A percentile compares a stretch with the other conserved stretches of the same genome.
phyloP scores from a whole-genome alignment of 23 tunicate genomes.

The Clavelina lepadiformis region DNA sequence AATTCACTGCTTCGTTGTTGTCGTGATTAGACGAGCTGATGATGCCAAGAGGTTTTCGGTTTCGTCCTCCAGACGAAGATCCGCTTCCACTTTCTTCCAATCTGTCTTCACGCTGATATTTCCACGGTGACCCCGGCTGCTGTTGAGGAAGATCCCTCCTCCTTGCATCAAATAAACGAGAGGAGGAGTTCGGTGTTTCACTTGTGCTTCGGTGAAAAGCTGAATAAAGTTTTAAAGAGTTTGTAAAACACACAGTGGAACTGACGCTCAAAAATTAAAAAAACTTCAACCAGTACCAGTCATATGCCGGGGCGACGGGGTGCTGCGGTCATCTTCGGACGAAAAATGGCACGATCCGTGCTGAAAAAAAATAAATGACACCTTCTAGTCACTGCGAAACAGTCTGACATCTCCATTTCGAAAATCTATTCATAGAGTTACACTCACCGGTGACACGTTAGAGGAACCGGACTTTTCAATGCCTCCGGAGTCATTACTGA shows the following conservation, averaged over 20 bases:
- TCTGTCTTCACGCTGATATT: slow-evolving; percentile 22
- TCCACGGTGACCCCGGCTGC: slow-evolving; percentile 35
- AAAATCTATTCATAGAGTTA: background rate
- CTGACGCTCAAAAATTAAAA: background rate
- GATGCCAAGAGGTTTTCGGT: slow-evolving; percentile 3
- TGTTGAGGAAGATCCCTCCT: background rate
- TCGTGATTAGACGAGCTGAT: too few relatives aligned
- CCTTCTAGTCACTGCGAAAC: background rate
- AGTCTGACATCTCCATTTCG: background rate
- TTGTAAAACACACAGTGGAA: background rate
- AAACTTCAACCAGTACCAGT: slow-evolving; percentile 9
- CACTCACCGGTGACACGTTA: slow-evolving; percentile 3
- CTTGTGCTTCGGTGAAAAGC: slow-evolving; percentile 29
- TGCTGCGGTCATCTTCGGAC: slow-evolving; percentile 62
- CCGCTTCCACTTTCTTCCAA: background rate
- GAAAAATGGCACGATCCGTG: slow-evolving; percentile 48
- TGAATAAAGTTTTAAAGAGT: background rate
- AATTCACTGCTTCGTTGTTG: slow-evolving; percentile 3
- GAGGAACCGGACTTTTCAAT: slow-evolving; percentile 4
- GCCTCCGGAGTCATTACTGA: slow-evolving; percentile 53
- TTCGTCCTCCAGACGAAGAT: slow-evolving; percentile 15
- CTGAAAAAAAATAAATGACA: background rate
- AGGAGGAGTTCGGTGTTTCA: slow-evolving; percentile 17
- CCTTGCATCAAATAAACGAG: background rate
- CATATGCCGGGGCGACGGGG: slow-evolving; percentile 56